Conservation (phyloP, 1,140 invertebrate genomes). For the Anastrepha obliqua region DNA sequence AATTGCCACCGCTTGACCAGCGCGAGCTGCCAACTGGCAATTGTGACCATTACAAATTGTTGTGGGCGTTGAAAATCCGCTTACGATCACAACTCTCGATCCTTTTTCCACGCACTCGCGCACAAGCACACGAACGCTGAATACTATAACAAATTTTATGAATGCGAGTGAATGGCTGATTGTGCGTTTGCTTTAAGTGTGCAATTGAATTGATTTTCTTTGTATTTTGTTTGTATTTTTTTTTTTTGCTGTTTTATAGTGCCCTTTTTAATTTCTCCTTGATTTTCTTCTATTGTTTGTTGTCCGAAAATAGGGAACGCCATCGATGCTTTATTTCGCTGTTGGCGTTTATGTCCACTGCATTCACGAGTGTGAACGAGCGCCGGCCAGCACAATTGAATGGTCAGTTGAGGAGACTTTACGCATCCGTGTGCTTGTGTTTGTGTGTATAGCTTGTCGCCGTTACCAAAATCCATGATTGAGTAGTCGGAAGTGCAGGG, state of each 20-base stretch:
- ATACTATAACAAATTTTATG: not conserved
- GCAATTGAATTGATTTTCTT: not conserved
- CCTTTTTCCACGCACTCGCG: not conserved
- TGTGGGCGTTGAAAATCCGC: slow-evolving; percentile 73
- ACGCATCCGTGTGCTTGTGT: not conserved
- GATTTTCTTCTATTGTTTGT: slow-evolving; percentile 43
- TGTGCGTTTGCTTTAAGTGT: not conserved
- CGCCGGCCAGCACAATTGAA: slow-evolving; percentile 20
- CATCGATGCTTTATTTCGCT: slow-evolving; percentile 9
- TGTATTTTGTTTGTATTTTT: not conserved
- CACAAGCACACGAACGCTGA: not conserved
- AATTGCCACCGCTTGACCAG: slow-evolving; percentile 36
- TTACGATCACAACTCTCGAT: slow-evolving; percentile 60
- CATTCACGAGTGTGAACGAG: not conserved
- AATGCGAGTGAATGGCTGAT: not conserved
- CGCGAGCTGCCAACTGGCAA: not conserved
- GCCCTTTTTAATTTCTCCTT: slow-evolving; percentile 49
- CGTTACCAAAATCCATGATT: slow-evolving; percentile 9
- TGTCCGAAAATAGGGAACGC: not conserved
- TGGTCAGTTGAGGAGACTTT: not conserved
- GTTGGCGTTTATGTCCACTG: not conserved
- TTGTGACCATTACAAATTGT: slow-evolving; percentile 71
- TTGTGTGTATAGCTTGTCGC: not conserved
- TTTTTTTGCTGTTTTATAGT: not conserved
- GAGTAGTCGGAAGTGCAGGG: slow-evolving; percentile 16